Evolutionary conservation across 2,113 vertebrate species (phyloP).

Genomic region (Mustela nigripes): DNA sequence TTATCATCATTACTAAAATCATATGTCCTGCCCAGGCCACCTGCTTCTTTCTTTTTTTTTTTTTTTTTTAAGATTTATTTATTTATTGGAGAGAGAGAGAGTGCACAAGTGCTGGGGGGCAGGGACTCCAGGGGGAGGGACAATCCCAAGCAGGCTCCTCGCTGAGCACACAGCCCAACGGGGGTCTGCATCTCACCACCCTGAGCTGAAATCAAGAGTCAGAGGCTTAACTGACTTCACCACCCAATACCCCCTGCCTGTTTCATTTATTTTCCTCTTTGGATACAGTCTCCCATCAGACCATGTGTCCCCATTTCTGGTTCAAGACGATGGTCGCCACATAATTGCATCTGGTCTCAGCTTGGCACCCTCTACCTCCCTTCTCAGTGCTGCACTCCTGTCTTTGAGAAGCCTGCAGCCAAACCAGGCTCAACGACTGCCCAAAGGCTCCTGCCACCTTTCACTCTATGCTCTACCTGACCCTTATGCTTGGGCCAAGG

Average conservation of each 20-base stretch:
- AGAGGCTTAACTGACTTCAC: neutral
- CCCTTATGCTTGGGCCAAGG: neutral
- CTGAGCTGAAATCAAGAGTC: neutral
- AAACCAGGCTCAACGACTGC: neutral
- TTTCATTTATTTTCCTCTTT: slow-evolving; percentile 28
- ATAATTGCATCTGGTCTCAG: neutral
- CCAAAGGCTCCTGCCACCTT: neutral
- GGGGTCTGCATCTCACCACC: neutral
- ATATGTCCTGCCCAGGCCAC: neutral
- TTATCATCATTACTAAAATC: slow-evolving; percentile 28
- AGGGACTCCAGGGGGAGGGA: neutral
- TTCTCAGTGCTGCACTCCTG: neutral
- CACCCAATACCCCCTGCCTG: neutral
- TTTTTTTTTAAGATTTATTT: neutral
- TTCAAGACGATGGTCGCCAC: neutral
- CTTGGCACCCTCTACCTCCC: neutral
- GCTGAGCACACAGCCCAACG: neutral
- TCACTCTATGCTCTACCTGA: neutral
- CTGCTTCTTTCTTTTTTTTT: neutral
- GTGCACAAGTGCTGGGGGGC: neutral
- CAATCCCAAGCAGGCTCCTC: neutral
- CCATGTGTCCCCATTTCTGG: slow-evolving; percentile 3
- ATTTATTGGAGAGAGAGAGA: neutral
- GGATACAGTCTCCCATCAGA: neutral
- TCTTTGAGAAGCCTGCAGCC: neutral